A percentile compares a stretch with the other conserved stretches of the same genome.
Evolutionary conservation across 1,140 invertebrate genomes (phyloP).

Genomic region (Centruroides vittatus): DNA sequence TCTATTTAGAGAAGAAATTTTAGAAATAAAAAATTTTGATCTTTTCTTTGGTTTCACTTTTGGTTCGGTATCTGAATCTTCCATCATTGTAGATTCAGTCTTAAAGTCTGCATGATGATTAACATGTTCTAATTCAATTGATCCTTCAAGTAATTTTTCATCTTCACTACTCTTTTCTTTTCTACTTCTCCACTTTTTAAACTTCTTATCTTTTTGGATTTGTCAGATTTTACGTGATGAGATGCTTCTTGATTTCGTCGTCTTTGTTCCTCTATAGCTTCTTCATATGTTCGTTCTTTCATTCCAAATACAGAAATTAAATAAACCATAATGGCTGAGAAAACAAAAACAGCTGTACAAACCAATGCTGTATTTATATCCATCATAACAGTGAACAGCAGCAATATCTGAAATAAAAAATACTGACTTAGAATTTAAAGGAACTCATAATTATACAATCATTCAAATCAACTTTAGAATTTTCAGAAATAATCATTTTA

Average conservation of each 20-base stretch:
- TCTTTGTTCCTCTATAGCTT: constrained; percentile 18
- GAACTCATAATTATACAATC: too few species aligned
- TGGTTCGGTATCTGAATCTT: too few species aligned
- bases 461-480: too few species aligned
- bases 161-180: constrained; percentile 13
- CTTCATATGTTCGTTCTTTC: constrained; percentile 19
- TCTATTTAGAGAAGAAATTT: background rate
- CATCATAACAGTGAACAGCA: background rate
- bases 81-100: too few species aligned
- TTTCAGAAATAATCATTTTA: too few species aligned
- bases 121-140: too few species aligned
- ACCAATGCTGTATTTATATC: constrained; percentile 13
- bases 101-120: too few species aligned
- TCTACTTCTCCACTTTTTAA: constrained; percentile 12
- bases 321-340: constrained; percentile 20
- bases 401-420: too few species aligned
- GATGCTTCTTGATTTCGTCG: constrained; percentile 7
- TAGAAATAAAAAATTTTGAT: too few species aligned
- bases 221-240: constrained; percentile 8
- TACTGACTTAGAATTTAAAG: too few species aligned
- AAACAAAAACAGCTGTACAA: constrained; percentile 14
- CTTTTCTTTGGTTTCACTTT: too few species aligned
- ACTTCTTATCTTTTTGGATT: constrained; percentile 16
- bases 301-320: constrained; percentile 21
- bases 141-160: background rate